Evolutionary conservation across 2,797 vertebrate genomes (phyloP).

Genomic region (Sebastes miniatus): DNA sequence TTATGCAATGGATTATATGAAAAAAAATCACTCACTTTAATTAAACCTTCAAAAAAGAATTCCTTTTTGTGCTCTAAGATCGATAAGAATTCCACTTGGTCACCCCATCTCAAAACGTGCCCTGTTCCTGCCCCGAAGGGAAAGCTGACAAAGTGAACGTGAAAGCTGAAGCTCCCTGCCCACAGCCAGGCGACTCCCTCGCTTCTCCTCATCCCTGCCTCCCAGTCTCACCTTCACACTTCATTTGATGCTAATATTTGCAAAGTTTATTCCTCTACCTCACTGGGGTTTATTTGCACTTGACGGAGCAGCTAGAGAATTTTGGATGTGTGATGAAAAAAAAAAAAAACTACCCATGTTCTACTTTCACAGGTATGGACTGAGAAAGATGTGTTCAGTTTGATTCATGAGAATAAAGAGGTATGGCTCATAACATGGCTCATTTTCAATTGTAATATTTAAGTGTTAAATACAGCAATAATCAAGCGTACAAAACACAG

Average conservation of each 20-base stretch:
- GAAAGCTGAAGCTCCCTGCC: conserved; percentile 25
- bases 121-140: conserved; percentile 46
- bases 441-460: conserved; percentile 13
- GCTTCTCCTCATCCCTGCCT: conserved; percentile 10
- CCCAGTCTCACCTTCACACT: conserved; percentile 75
- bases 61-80: conserved; percentile 53
- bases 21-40: conserved; percentile 75
- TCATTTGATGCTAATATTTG: conserved; percentile 68
- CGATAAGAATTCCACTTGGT: conserved; percentile 59
- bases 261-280: conserved; percentile 62
- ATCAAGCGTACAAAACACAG: conserved; percentile 6
- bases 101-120: conserved; percentile 42
- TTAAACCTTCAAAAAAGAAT: conserved; percentile 73
- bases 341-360: conserved; percentile 28
- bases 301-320: conserved; percentile 58
- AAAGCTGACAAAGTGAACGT: conserved; percentile 40
- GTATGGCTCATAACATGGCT: conserved; percentile 2
- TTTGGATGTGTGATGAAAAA: conserved; percentile 33
- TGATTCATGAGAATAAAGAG: conserved; percentile 27
- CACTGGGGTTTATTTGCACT: conserved; percentile 62
- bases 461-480: conserved; percentile 15
- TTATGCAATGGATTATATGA: conserved; percentile 69
- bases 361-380: conserved; percentile 43
- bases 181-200: conserved; percentile 20
- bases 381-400: not conserved